phyloP scores from a whole-genome alignment of 1,140 invertebrate species.

The Drosophila subobscura region DNA sequence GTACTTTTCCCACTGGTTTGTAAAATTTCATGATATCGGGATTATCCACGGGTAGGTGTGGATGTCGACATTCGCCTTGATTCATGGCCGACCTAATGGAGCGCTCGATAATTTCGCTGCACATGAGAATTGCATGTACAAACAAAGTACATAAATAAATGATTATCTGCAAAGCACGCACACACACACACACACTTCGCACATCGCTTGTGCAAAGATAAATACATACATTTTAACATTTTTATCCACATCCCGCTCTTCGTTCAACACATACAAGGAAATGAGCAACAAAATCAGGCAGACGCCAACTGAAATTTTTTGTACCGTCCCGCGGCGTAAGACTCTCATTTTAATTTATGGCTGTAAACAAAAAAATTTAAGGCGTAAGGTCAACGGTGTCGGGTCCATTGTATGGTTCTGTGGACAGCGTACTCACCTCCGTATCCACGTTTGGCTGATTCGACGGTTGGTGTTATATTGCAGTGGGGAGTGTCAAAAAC shows the following conservation, averaged over 20 bases:
- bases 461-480: too few species aligned
- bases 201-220: background rate
- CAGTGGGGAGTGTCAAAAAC: too few species aligned
- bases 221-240: conserved; percentile 47
- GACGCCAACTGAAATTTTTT: conserved; percentile 24
- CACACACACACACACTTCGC: too few species aligned
- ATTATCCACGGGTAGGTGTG: conserved; percentile 87
- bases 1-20: conserved; percentile 85
- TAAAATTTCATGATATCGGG: conserved; percentile 89
- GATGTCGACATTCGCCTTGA: conserved; percentile 86
- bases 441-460: too few species aligned
- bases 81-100: conserved; percentile 80
- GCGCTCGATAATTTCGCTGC: conserved; percentile 82
- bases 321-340: conserved; percentile 36
- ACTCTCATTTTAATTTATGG: conserved; percentile 39
- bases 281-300: conserved; percentile 1
- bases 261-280: conserved; percentile 25
- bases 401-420: too few species aligned
- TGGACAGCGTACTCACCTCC: too few species aligned
- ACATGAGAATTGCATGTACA: background rate
- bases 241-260: conserved; percentile 42
- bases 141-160: conserved; percentile 16
- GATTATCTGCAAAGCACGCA: too few species aligned
- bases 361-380: conserved; percentile 1
- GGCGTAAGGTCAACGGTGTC: too few species aligned